Evolutionary conservation across 2,797 vertebrate genomes (phyloP), one percentile per base, ranked within the genome.

Genomic region (Iguana delicatissima): DNA sequence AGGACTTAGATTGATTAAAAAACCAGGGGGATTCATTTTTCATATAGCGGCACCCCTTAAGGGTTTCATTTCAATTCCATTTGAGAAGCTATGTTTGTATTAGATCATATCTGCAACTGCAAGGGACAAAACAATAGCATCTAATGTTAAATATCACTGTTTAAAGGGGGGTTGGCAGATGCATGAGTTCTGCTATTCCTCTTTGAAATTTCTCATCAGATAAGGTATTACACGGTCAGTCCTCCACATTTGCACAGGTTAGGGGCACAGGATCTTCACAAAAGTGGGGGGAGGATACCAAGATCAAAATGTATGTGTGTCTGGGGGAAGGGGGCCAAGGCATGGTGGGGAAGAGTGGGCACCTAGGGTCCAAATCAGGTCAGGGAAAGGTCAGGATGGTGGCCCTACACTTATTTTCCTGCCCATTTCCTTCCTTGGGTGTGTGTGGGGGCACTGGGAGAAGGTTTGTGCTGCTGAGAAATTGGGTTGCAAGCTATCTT

Each of bases 1-100:
- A 93, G 89, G 83, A 73, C 91, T 96, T 93, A 95, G 90, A 85
- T 83, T 90, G 93, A 94, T 82, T 89, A 91, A 89, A 91, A 95
- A 93, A 92, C 85, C 77, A 76, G 62, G 85, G 69, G 92, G 72
- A 93, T 89, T 74, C 22, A 80, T 82, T 91, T 93, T 91, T 92
- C 90, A 91, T 92, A 93, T 84, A 92, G 92, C 86, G 52, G 93
- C 86, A 46, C 64, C 92, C 90, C 13, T 80, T 38, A 87, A 87
- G 42, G 57, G 10, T 77, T 87, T 76, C 85, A 77, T 67, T 87
- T 90, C 64, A 87, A 83, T 83, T 76, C n/a, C 50, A 16, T 69
- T 84, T 84, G 80, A 91, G 73, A 69, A 46, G 57, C 59, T 69
- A 92, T 91, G 89, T 42, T 86, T 90, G 32, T 46, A 89, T 69